phyloP scores from a whole-genome alignment of 2,797 vertebrate species.

The Platyrinchus mystaceus region DNA sequence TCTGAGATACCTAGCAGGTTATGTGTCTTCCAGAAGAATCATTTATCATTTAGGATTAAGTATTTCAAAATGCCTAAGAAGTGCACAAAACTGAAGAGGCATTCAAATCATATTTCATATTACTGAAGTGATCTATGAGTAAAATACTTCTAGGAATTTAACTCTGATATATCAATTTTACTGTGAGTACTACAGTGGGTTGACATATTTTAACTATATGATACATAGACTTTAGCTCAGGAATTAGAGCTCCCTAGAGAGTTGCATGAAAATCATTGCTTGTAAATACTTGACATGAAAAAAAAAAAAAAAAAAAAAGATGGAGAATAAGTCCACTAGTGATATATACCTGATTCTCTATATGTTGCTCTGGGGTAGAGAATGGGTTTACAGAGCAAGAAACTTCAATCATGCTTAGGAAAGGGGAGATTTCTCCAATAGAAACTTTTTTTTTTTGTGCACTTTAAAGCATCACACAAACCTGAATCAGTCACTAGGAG shows the following conservation, averaged over 20 bases:
- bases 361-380: not conserved
- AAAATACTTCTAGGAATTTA: constrained; percentile 51
- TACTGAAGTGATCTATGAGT: constrained; percentile 50
- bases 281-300: not conserved
- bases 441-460: not conserved
- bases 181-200: constrained; percentile 3
- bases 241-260: not conserved
- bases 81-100: constrained; percentile 18
- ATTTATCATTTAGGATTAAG: constrained; percentile 34
- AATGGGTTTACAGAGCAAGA: not conserved
- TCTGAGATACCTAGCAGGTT: not conserved
- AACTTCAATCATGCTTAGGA: not conserved
- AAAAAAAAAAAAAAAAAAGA: not conserved
- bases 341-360: not conserved
- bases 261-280: not conserved
- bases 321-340: not conserved
- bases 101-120: constrained; percentile 59
- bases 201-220: constrained; percentile 1
- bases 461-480: not conserved
- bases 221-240: not conserved
- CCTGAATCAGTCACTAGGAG: not conserved
- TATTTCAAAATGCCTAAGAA: constrained; percentile 30
- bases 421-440: not conserved
- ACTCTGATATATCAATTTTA: constrained; percentile 49
- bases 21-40: not conserved